Conservation (phyloP, 2,113 vertebrate species). For the Hemibagrus wyckioides region DNA sequence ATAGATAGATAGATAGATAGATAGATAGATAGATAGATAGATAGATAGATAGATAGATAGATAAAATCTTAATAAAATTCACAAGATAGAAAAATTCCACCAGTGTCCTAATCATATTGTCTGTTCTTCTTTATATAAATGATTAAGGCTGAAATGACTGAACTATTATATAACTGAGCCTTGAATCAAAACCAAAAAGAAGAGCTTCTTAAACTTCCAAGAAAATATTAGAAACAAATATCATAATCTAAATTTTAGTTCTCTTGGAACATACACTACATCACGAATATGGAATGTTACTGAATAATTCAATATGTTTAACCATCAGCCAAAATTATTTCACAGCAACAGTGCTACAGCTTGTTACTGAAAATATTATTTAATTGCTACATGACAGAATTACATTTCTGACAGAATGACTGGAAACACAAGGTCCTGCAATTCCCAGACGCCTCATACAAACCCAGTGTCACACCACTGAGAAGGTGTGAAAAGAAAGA, state of each 20-base stretch:
- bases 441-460: not conserved
- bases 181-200: not conserved
- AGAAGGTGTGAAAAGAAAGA: slow-evolving; percentile 6
- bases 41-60: too few species aligned
- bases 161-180: not conserved
- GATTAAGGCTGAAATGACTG: not conserved
- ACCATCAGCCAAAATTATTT: slow-evolving; percentile 3
- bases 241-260: not conserved
- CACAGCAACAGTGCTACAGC: not conserved
- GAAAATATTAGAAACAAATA: not conserved
- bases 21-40: too few species aligned
- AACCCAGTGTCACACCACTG: slow-evolving; percentile 22
- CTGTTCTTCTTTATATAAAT: not conserved
- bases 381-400: not conserved
- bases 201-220: not conserved
- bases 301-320: slow-evolving; percentile 1
- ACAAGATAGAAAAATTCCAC: too few species aligned
- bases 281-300: not conserved
- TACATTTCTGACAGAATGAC: not conserved
- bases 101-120: not conserved
- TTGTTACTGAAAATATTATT: not conserved
- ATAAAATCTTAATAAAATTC: not conserved
- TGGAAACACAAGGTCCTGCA: slow-evolving; percentile 13
- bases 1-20: too few species aligned
- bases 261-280: slow-evolving; percentile 1